These are phyloP conservation scores for Monopis laevigella DNA, from an alignment of 2,888 invertebrate species.

Conservation along the genomic window DNA sequence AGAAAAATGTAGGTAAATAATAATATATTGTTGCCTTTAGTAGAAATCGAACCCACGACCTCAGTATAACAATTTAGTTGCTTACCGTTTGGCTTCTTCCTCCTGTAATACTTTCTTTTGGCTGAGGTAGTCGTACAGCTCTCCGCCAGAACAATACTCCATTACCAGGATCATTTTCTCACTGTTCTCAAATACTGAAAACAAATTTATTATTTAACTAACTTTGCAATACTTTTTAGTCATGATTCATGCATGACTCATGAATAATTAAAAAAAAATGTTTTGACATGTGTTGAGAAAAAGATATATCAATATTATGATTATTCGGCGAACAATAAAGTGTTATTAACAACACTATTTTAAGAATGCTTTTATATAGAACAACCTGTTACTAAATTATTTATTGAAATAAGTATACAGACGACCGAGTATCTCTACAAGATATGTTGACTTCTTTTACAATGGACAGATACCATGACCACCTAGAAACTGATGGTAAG, in stretches of 20 bases:
- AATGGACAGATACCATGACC: too few species aligned
- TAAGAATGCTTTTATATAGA: too few species aligned
- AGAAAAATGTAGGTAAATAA: not conserved
- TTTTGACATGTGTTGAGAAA: too few species aligned
- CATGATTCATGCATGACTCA: not conserved
- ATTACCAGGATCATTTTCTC: constrained; percentile 99
- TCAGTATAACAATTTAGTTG: not conserved
- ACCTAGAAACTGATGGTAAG: too few species aligned
- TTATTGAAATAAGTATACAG: too few species aligned
- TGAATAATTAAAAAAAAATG: not conserved
- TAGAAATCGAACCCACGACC: not conserved
- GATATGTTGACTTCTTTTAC: too few species aligned
- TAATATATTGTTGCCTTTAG: not conserved
- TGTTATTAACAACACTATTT: too few species aligned
- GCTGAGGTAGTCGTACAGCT: constrained; percentile 96
- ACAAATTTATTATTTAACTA: constrained; percentile 20
- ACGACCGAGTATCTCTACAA: too few species aligned
- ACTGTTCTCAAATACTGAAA: constrained; percentile 97
- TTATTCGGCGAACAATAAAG: too few species aligned
- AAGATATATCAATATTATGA: too few species aligned
- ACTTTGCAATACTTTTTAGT: not conserved
- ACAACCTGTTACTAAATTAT: too few species aligned
- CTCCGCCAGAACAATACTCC: constrained; percentile 99
- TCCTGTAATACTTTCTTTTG: constrained; percentile 91
- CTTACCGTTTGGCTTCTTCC: constrained; percentile 82